Evolutionary conservation across 2,113 vertebrate genomes (phyloP).

Genomic region (Cephalopholis sonnerati): DNA sequence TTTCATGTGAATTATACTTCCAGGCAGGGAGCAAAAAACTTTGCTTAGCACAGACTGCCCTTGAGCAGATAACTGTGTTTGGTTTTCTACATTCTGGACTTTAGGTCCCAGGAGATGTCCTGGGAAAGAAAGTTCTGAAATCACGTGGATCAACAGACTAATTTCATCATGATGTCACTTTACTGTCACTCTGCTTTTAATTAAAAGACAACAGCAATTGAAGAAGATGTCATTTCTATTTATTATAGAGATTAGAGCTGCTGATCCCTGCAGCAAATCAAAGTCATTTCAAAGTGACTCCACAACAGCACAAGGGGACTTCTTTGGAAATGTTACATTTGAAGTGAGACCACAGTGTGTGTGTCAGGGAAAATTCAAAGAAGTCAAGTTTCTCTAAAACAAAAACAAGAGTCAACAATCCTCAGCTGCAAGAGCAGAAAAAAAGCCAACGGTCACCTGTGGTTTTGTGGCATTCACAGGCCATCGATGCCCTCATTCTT

Average conservation of each 20-base stretch:
- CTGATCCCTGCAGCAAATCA: neutral
- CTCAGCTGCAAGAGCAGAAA: neutral
- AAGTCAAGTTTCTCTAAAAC: neutral
- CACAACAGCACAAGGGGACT: no score
- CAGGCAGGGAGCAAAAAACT: constrained; percentile 80
- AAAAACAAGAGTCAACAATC: neutral
- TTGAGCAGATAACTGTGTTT: constrained; percentile 83
- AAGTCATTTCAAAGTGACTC: neutral
- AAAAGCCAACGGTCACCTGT: constrained; percentile 10
- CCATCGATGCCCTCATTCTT: constrained; percentile 67
- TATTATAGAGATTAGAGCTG: neutral
- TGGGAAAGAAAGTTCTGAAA: constrained; percentile 63
- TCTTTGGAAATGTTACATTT: neutral
- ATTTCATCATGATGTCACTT: constrained; percentile 57
- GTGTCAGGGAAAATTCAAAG: neutral
- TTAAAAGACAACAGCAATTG: neutral
- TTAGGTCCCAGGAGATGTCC: constrained; percentile 57
- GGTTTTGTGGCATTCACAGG: constrained; percentile 50
- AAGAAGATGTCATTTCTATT: neutral
- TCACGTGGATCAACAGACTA: constrained; percentile 63
- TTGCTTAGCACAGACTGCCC: constrained; percentile 76
- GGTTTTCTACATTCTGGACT: constrained; percentile 76
- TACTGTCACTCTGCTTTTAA: neutral
- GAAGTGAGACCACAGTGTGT: neutral
- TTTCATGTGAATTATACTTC: constrained; percentile 77